A percentile compares a stretch with the other conserved stretches of the same genome.
These are phyloP conservation scores for Dasyurus viverrinus DNA, from an alignment of 2,113 vertebrate species.

Conservation along the genomic window DNA sequence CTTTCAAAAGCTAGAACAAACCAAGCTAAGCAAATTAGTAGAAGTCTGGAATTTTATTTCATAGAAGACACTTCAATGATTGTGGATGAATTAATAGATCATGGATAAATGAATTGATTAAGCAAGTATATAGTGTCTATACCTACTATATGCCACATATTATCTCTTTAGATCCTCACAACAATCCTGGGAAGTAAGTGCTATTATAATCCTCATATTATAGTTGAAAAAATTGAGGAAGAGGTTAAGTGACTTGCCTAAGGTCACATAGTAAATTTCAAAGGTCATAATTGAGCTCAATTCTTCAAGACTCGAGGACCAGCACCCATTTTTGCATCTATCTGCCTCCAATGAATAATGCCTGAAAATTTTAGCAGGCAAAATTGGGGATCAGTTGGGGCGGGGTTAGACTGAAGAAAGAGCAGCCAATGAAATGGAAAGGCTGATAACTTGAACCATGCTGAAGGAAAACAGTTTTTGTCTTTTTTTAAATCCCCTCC, in stretches of 20 bases:
- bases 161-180: background rate
- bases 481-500: background rate
- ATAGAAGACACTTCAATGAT: background rate
- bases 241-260: background rate
- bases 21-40: background rate
- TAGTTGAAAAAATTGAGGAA: background rate
- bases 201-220: background rate
- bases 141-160: background rate
- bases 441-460: background rate
- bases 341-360: background rate
- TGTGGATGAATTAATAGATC: background rate
- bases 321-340: background rate
- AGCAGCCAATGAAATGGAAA: background rate
- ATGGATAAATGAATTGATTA: background rate
- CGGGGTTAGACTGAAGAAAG: background rate
- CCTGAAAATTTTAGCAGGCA: background rate
- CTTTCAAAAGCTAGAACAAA: background rate
- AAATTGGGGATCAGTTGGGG: background rate
- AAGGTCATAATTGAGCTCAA: background rate
- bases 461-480: background rate
- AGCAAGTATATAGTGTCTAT: background rate
- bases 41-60: background rate
- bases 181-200: background rate
- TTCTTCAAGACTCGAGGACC: background rate
- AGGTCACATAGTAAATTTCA: background rate